Evolutionary conservation across 2,113 vertebrate species (phyloP).

Genomic region (Ochotona curzoniae): DNA sequence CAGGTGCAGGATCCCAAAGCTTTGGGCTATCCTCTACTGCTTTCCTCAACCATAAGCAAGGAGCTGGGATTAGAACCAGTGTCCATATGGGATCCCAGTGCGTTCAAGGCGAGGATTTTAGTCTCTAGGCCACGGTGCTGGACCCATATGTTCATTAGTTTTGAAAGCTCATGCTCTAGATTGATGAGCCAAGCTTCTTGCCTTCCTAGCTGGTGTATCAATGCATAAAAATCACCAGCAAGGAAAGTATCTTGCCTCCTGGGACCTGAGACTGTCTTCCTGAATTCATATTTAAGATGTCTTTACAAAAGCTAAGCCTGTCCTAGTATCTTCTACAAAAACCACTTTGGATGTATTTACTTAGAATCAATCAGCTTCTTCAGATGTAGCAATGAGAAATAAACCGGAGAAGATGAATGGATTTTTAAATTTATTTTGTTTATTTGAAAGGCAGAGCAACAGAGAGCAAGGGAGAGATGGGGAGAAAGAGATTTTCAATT

Average conservation of each 20-base stretch:
- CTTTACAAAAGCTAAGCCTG: slow-evolving; percentile 18
- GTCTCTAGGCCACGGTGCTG: too few species aligned
- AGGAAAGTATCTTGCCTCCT: slow-evolving; percentile 22
- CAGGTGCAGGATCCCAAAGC: too few species aligned
- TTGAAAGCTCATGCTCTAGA: neutral
- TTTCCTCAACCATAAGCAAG: too few species aligned
- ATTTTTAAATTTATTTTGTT: neutral
- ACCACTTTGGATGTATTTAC: neutral
- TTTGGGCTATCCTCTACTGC: too few species aligned
- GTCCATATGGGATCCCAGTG: too few species aligned
- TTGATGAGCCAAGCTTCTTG: neutral
- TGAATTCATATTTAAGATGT: neutral
- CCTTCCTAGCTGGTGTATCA: neutral
- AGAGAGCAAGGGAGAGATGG: too few species aligned
- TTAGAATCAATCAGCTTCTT: neutral
- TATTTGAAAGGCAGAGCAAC: too few species aligned
- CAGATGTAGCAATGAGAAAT: neutral
- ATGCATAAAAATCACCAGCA: slow-evolving; percentile 14
- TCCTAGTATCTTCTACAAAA: slow-evolving; percentile 47
- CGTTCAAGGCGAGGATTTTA: too few species aligned
- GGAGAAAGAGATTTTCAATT: too few species aligned
- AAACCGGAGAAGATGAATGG: neutral
- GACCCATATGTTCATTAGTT: neutral
- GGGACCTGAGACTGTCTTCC: neutral
- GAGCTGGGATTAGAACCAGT: too few species aligned